phyloP scores from a whole-genome alignment of 2,113 vertebrate genomes.

The Cryptotis parvus region DNA sequence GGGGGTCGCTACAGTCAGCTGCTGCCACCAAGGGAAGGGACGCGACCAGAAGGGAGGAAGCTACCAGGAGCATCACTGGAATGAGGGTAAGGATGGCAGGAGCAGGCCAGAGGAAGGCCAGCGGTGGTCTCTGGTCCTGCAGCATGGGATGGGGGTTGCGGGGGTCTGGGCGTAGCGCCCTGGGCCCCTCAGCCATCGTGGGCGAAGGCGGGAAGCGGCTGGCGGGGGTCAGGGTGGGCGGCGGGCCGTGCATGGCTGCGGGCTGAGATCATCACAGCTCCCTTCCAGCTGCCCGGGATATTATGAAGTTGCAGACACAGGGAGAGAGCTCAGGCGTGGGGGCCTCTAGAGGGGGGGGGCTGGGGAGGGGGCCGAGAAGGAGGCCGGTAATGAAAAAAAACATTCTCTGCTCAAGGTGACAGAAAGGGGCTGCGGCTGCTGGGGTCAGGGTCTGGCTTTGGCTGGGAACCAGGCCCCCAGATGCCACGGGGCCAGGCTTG shows the following conservation, averaged over 20 bases:
- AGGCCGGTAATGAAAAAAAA: conserved; percentile 78
- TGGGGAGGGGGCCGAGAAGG: conserved; percentile 65
- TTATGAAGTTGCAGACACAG: conserved; percentile 73
- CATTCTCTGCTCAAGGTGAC: conserved; percentile 78
- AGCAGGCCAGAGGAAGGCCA: too few species aligned
- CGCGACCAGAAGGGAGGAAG: too few species aligned
- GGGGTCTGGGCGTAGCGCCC: too few species aligned
- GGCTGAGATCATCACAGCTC: conserved; percentile 78
- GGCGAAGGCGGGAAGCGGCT: conserved; percentile 56
- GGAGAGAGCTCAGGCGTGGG: conserved; percentile 60
- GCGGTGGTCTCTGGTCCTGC: too few species aligned
- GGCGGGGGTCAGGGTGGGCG: conserved; percentile 63
- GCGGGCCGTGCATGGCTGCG: conserved; percentile 65
- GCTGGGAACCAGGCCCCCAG: conserved; percentile 57
- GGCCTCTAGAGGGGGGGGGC: conserved; percentile 64
- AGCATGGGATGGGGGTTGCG: too few species aligned
- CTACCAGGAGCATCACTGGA: background rate
- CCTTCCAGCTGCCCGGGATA: conserved; percentile 81
- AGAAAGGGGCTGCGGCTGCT: conserved; percentile 66
- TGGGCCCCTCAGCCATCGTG: background rate
- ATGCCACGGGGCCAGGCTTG: background rate
- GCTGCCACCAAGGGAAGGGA: background rate
- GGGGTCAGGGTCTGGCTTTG: conserved; percentile 73
- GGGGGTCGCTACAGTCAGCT: too few species aligned
- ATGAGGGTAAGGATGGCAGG: background rate